Evolutionary conservation across 2,797 vertebrate genomes (phyloP), one percentile per base, ranked within the genome.

Genomic region (Myoxocephalus aenaeus): DNA sequence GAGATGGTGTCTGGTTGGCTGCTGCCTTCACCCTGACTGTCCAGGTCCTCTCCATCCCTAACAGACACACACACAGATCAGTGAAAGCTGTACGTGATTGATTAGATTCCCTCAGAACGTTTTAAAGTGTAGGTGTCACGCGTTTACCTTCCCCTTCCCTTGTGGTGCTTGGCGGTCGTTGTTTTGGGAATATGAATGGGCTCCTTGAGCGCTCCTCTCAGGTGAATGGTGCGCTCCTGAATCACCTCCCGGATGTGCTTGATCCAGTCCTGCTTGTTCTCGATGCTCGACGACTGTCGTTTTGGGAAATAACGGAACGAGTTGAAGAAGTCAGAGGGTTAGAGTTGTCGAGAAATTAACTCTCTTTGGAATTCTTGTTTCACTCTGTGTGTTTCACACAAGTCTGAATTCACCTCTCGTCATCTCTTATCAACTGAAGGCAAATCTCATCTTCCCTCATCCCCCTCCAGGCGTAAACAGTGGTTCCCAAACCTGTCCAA

Each of bases 191-290:
- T 97, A 81, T 99, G 98, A 78, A 99, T 99, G 40, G 98, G 98
- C 87, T 99, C 98, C 86, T 99, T 99, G 57, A 99, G 94, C 5
- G 98, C 98, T 58, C 98, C 98, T 86, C 97, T 97, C 86, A 99
- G 94, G 93, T 99, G 98, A 82, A 99, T 96, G 10, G 98, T 99
- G 73, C 98, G 96, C 89, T 99, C 98, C 93, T 99, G 98, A 80
- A 99, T 99, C 71, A 99, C 98, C 86, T 99, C 98, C 50, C 98
- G 95, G 92, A 99, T 98, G 93, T 99, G 98, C 85, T 99, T 99
- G 90, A 99, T 99, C 98, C 98, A 99, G 93, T 99, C 98, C 92
- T 99, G 98, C 91, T 99, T 99, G 94, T 99, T 99, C 89, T 99
- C 98, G 70, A 99, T 98, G 90, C 97, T 99, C 65, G 97, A 99